Base-by-base conservation (phyloP, 2,888 invertebrate genomes). In the Slavum lentiscoides region DNA sequence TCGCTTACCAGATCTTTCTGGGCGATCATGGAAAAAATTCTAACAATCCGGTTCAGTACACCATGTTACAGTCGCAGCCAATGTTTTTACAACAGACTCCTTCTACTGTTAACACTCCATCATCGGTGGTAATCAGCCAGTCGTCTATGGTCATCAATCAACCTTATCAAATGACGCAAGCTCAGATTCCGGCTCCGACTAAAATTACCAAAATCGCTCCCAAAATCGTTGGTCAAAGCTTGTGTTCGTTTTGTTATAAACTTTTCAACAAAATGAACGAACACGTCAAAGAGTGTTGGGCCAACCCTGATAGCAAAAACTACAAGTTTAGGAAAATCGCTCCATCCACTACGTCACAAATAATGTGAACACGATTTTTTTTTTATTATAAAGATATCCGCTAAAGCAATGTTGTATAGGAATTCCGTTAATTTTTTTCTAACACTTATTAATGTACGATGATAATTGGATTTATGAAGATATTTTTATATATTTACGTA, bases 241-340 rank as follows among this genome's bases (percentile, higher is more conserved):
- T 66, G 2, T 80, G 80, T 80, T 21, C 58, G 58, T 72, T 58
- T 72, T 80, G 80, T 66, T 72, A 64, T 37, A 72, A 64, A 55
- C 39, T 23, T 43, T 53, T 72, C 21, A 64, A 58, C 2, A 72
- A 80, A 15, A 11, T 80, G 15, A 64, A 66, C 23, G 80, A 72
- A 55, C 80, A 80, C 53, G 6, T 66, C 17, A 72, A 70, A 58
- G 64, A 66, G 8, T 80, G 80, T 72, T 64, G 64, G 80, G 37
- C 39, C 2, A 80, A 80, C n/a, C 80, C 80, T 30, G 55, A 58
- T 30, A 80, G 72, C 21, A 72, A 70, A 80, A 72, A 7, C 9
- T 55, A 72, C 30, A 80, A 80, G 11, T 80, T 72, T 9, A 80
- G 80, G 43, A 80, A 80, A 64, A 80, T 80, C n/a, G 80, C 80